Evolutionary conservation across 1,140 invertebrate genomes (phyloP).

Genomic region (Lanistes nyassanus): DNA sequence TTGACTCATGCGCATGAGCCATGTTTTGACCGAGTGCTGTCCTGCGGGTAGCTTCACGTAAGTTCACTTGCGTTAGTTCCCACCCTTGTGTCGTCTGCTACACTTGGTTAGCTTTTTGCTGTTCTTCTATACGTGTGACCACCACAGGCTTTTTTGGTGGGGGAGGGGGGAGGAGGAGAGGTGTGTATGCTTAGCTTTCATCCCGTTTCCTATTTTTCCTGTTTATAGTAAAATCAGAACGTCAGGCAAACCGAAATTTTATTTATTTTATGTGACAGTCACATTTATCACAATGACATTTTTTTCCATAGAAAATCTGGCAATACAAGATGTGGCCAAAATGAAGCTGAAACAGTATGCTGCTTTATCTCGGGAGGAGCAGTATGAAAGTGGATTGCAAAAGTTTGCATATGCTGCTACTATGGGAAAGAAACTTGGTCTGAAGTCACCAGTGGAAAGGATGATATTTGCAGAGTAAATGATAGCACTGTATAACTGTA

Average conservation of each 20-base stretch:
- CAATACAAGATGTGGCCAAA: conserved; percentile 26
- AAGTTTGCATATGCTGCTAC: conserved; percentile 23
- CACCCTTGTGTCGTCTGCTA: too few relatives aligned
- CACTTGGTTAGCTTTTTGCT: too few relatives aligned
- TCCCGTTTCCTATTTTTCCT: not conserved
- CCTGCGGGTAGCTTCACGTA: too few relatives aligned
- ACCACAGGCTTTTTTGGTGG: not conserved
- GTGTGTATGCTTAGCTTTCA: not conserved
- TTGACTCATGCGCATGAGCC: too few relatives aligned
- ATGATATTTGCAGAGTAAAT: conserved; percentile 30
- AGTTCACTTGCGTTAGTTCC: too few relatives aligned
- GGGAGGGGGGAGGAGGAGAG: not conserved
- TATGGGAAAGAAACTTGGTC: conserved; percentile 26
- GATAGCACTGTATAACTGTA: not conserved
- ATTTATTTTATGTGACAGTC: not conserved
- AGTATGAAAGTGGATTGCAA: conserved; percentile 34
- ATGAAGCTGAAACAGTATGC: conserved; percentile 15
- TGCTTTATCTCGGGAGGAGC: conserved; percentile 30
- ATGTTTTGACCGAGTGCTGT: too few relatives aligned
- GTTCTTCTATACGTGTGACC: not conserved
- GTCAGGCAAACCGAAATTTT: not conserved
- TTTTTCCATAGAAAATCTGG: conserved; percentile 27
- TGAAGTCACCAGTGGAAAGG: conserved; percentile 24
- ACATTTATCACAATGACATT: not conserved
- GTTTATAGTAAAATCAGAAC: not conserved